A percentile compares a stretch with the other conserved stretches of the same genome.
Conservation (phyloP, 2,113 vertebrate genomes). For the Saccopteryx bilineata region DNA sequence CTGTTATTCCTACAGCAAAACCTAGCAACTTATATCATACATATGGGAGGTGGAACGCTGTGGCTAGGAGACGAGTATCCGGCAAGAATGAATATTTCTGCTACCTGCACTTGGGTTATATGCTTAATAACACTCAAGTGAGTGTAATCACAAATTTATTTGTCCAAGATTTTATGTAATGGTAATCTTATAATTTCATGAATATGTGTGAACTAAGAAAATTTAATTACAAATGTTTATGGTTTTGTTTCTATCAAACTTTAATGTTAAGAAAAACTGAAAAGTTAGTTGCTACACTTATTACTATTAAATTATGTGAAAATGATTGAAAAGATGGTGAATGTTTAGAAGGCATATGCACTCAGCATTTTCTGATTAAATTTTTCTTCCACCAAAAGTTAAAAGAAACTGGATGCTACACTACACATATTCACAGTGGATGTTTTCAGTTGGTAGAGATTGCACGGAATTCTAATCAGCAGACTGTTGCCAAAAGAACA, state of each 20-base stretch:
- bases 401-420: not conserved
- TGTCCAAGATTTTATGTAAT: not conserved
- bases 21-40: not conserved
- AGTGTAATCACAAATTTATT: not conserved
- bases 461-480: not conserved
- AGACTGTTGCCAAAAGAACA: not conserved
- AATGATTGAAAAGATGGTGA: not conserved
- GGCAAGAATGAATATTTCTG: not conserved
- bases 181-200: not conserved
- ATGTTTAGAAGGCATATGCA: not conserved
- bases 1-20: not conserved
- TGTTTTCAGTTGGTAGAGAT: not conserved
- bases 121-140: not conserved
- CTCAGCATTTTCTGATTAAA: not conserved
- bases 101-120: not conserved
- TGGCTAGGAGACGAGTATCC: not conserved
- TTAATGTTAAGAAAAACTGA: not conserved
- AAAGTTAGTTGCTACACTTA: not conserved
- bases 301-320: not conserved
- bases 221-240: not conserved
- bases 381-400: not conserved
- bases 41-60: not conserved
- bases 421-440: not conserved
- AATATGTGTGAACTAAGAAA: not conserved
- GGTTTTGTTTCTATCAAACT: conserved; percentile 7